These are phyloP conservation scores for Orbicella faveolata DNA, from an alignment of 64 coral and sea anemone species.

Conservation along the genomic window DNA sequence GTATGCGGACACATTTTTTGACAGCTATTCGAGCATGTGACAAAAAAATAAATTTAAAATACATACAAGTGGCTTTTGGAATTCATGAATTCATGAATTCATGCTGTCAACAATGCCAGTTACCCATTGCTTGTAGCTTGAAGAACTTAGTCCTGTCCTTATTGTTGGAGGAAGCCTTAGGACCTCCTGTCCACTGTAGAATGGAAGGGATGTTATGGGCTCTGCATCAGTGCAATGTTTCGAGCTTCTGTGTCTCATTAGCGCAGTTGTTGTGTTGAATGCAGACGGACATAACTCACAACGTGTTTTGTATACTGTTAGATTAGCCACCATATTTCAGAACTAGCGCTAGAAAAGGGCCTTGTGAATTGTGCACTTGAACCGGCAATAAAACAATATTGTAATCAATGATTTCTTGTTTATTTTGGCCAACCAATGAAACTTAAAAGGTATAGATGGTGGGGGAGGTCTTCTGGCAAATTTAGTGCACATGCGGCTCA, in stretches of 20 bases:
- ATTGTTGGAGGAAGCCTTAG: neutral
- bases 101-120: slow-evolving; percentile 34
- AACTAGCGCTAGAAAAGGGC: neutral
- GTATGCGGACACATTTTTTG: too few relatives aligned
- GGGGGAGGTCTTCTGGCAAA: slow-evolving; percentile 10
- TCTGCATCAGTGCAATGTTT: slow-evolving; percentile 4
- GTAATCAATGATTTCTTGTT: neutral
- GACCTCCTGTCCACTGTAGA: slow-evolving; percentile 44
- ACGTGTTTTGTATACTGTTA: slow-evolving; percentile 12
- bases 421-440: neutral
- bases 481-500: neutral
- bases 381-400: neutral
- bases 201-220: neutral
- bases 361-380: neutral
- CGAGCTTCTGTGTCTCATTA: slow-evolving; percentile 34
- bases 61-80: slow-evolving; percentile 43
- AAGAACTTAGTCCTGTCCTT: neutral
- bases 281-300: slow-evolving; percentile 24
- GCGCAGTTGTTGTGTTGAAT: slow-evolving; percentile 43
- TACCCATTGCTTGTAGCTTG: slow-evolving; percentile 44
- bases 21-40: neutral
- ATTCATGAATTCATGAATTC: slow-evolving; percentile 32
- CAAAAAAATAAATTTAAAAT: neutral
- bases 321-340: neutral
- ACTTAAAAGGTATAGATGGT: neutral